These are phyloP conservation scores for Helogale parvula DNA, from an alignment of 2,113 vertebrate genomes.

Conservation along the genomic window DNA sequence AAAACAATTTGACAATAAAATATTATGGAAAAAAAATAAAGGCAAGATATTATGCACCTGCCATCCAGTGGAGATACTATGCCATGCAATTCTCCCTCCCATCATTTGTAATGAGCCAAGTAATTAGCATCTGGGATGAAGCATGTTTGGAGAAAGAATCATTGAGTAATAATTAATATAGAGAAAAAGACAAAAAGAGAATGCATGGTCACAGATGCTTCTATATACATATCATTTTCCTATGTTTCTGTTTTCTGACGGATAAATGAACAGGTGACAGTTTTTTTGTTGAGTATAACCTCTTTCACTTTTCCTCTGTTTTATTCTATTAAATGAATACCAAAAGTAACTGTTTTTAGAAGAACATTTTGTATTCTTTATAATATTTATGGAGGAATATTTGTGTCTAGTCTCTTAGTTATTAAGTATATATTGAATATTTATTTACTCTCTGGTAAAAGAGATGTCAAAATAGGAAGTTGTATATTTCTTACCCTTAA, in stretches of 20 bases:
- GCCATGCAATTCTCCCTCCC: neutral
- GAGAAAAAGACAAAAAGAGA: neutral
- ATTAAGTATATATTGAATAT: neutral
- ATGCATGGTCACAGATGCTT: neutral
- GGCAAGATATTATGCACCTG: neutral
- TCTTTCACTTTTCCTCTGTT: neutral
- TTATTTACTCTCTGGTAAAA: neutral
- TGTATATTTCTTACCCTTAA: neutral
- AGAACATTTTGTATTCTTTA: neutral
- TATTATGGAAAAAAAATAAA: too few species aligned
- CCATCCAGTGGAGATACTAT: conserved; percentile 26
- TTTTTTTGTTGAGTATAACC: neutral
- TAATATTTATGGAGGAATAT: neutral
- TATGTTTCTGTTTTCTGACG: neutral
- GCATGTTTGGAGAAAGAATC: neutral
- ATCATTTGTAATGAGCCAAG: neutral
- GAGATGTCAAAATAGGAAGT: neutral
- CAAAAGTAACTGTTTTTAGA: neutral
- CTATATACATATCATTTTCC: neutral
- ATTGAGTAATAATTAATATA: neutral
- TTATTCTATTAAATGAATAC: neutral
- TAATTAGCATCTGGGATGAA: neutral
- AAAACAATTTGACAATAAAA: too few species aligned
- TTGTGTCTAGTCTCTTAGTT: neutral
- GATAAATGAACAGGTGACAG: neutral